phyloP scores from a whole-genome alignment of 2,797 vertebrate species.

The Clarias laeviceps region DNA sequence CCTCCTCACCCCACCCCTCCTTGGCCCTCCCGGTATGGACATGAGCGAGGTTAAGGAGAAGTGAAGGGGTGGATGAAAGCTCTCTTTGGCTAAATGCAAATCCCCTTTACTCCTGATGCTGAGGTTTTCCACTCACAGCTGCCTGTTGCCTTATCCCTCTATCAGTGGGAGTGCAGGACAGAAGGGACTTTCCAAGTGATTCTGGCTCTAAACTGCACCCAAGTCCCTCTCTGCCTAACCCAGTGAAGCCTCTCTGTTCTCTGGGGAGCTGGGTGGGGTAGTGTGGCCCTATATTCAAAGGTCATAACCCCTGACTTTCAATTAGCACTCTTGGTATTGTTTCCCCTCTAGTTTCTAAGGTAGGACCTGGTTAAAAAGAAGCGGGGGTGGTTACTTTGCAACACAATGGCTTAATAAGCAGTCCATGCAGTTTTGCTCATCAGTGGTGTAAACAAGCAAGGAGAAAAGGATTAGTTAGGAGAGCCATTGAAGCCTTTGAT shows the following conservation, averaged over 20 bases:
- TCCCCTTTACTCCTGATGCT: slow-evolving; percentile 52
- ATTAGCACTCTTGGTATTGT: slow-evolving; percentile 61
- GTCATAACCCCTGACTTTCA: slow-evolving; percentile 64
- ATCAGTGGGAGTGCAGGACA: slow-evolving; percentile 46
- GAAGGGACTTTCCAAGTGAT: slow-evolving; percentile 52
- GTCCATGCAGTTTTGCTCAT: slow-evolving; percentile 55
- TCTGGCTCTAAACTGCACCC: slow-evolving; percentile 40
- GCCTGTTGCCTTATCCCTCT: slow-evolving; percentile 29
- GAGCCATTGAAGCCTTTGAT: slow-evolving; percentile 66
- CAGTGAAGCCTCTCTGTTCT: slow-evolving; percentile 27
- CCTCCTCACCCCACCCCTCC: slow-evolving; percentile 32
- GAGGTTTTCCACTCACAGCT: slow-evolving; percentile 48
- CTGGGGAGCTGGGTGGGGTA: slow-evolving; percentile 45
- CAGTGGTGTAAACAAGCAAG: slow-evolving; percentile 61
- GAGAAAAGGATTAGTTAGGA: slow-evolving; percentile 63
- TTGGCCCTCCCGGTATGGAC: slow-evolving; percentile 36
- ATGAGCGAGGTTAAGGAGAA: slow-evolving; percentile 31
- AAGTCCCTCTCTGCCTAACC: slow-evolving; percentile 27
- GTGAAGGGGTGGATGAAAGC: slow-evolving; percentile 57
- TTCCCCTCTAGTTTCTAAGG: slow-evolving; percentile 54
- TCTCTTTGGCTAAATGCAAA: slow-evolving; percentile 61
- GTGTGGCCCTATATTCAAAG: slow-evolving; percentile 44
- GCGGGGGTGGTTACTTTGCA: slow-evolving; percentile 58
- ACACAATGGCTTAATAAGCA: slow-evolving; percentile 62
- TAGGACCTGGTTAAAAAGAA: slow-evolving; percentile 49